These are phyloP conservation scores for Ploceus nigricollis DNA, from an alignment of 2,113 vertebrate species.

Conservation along the genomic window DNA sequence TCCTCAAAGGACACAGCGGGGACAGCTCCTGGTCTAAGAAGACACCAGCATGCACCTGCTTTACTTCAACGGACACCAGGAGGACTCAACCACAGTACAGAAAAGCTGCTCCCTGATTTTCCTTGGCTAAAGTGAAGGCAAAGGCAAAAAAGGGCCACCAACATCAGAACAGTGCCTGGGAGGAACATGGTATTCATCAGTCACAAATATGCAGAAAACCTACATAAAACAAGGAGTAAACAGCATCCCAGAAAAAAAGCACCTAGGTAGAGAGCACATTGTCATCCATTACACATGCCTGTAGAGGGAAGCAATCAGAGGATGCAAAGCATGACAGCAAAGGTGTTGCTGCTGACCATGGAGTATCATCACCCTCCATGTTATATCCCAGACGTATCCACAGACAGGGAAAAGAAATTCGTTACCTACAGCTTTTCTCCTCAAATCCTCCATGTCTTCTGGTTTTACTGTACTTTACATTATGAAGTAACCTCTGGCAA, in stretches of 20 bases:
- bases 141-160: background rate
- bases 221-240: background rate
- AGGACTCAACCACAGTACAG: background rate
- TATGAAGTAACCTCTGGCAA: constrained; percentile 28
- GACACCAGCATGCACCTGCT: constrained; percentile 13
- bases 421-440: background rate
- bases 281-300: background rate
- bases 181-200: background rate
- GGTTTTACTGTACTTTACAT: constrained; percentile 4
- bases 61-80: background rate
- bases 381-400: background rate
- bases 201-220: background rate
- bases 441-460: background rate
- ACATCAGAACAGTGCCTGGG: background rate
- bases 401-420: background rate
- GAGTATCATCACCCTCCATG: background rate
- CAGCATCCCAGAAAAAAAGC: background rate
- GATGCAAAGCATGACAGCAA: background rate
- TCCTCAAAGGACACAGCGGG: background rate
- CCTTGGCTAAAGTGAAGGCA: background rate
- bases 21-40: background rate
- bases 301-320: background rate
- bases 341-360: background rate
- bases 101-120: background rate
- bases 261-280: background rate